These are phyloP conservation scores for Lacerta viridis DNA, from an alignment of 2,797 vertebrate genomes.

Conservation along the genomic window DNA sequence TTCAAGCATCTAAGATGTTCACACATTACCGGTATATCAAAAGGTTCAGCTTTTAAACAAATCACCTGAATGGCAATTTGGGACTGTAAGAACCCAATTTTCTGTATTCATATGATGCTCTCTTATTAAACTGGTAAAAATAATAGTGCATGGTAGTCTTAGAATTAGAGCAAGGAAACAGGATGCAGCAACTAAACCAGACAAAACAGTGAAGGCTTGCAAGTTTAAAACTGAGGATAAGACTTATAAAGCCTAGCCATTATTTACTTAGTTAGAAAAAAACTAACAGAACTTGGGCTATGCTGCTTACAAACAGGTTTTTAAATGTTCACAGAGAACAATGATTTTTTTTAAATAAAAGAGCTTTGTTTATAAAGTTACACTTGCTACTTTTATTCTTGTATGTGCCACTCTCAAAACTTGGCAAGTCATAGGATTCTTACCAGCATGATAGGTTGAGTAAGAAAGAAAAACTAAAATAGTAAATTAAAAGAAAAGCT, in stretches of 20 bases:
- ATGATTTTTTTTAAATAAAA: constrained; percentile 26
- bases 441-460: constrained; percentile 12
- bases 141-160: neutral
- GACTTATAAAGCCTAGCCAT: neutral
- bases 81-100: neutral
- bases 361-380: constrained; percentile 24
- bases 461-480: constrained; percentile 4
- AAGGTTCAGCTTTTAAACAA: too few species aligned
- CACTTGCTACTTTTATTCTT: constrained; percentile 31
- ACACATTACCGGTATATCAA: neutral
- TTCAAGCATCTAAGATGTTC: neutral
- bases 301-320: neutral
- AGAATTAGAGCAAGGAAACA: constrained; percentile 23
- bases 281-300: constrained; percentile 23
- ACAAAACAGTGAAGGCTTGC: constrained; percentile 19
- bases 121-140: neutral
- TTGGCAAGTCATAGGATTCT: neutral
- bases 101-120: neutral
- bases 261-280: neutral
- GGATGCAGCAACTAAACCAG: constrained; percentile 1
- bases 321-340: constrained; percentile 21
- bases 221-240: constrained; percentile 18
- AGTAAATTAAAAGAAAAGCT: neutral
- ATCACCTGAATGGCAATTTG: neutral
- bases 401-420: constrained; percentile 29